Conservation (phyloP, 2,888 invertebrate species). For the Lissonota sp. region DNA sequence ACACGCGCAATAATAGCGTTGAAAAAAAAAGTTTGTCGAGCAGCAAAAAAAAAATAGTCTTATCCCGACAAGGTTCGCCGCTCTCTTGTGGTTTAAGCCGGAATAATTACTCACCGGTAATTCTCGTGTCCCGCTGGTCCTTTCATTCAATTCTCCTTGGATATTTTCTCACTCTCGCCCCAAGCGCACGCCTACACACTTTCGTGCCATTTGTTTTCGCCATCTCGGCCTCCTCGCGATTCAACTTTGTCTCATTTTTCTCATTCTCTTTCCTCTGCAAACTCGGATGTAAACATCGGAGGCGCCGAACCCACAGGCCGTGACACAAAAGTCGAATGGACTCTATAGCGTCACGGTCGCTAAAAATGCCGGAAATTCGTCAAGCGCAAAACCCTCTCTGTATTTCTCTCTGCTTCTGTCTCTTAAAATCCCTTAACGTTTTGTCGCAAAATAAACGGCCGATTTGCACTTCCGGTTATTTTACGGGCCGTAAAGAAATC, state of each 20-base stretch:
- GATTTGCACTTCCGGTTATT: slow-evolving; percentile 50
- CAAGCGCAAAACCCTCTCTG: neutral
- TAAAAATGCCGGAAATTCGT: slow-evolving; percentile 53
- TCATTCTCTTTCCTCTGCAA: slow-evolving; percentile 2
- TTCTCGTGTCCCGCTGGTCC: slow-evolving; percentile 27
- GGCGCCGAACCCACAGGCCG: slow-evolving; percentile 52
- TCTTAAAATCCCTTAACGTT: slow-evolving; percentile 8
- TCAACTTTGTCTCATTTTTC: neutral
- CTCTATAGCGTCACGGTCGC: slow-evolving; percentile 55
- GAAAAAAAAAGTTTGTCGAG: slow-evolving; percentile 19
- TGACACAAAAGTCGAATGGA: slow-evolving; percentile 35
- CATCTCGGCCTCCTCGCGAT: neutral
- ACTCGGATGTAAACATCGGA: slow-evolving; percentile 36
- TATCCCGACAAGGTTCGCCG: slow-evolving; percentile 28
- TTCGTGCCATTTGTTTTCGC: neutral
- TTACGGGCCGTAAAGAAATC: slow-evolving; percentile 21
- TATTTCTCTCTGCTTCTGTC: neutral
- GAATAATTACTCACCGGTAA: slow-evolving; percentile 48
- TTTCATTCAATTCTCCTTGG: slow-evolving; percentile 33
- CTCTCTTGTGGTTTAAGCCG: slow-evolving; percentile 3
- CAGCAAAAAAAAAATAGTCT: slow-evolving; percentile 20
- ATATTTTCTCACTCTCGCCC: slow-evolving; percentile 12
- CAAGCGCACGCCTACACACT: neutral
- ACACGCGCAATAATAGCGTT: slow-evolving; percentile 5
- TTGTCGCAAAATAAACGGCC: slow-evolving; percentile 21